Evolutionary conservation across 1,140 invertebrate genomes (phyloP).

Genomic region (Cydia strobilella): DNA sequence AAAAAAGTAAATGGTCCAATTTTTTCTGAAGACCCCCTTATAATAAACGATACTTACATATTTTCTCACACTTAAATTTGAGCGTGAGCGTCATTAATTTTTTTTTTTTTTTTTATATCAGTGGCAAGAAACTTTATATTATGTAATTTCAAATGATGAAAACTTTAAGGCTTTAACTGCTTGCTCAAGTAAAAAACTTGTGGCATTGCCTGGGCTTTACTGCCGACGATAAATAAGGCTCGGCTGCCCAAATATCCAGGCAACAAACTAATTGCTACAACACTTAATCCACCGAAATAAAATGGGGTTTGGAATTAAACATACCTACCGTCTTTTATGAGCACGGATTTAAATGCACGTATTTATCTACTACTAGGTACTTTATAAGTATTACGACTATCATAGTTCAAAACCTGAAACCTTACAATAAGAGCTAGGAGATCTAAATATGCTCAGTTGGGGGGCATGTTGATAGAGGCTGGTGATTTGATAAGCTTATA

Average conservation of each 20-base stretch:
- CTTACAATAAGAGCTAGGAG: too few relatives aligned
- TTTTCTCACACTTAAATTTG: too few relatives aligned
- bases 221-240: constrained; percentile 58
- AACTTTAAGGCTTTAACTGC: background rate
- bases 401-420: too few relatives aligned
- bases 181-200: constrained; percentile 5
- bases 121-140: too few relatives aligned
- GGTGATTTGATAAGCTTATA: too few relatives aligned
- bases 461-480: too few relatives aligned
- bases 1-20: too few relatives aligned
- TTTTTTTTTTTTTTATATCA: too few relatives aligned
- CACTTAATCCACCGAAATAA: constrained; percentile 59
- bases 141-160: constrained; percentile 41
- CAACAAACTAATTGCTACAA: constrained; percentile 55
- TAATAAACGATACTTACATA: too few relatives aligned
- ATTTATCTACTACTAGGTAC: background rate
- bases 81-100: too few relatives aligned
- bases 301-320: constrained; percentile 47
- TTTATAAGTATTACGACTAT: background rate
- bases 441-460: too few relatives aligned
- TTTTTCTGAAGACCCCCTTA: too few relatives aligned
- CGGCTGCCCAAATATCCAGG: constrained; percentile 55
- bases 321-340: constrained; percentile 37
- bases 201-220: constrained; percentile 50
- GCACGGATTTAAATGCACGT: background rate